Percentiles rank a stretch among this genome's conserved stretches.
These are phyloP conservation scores for Unio delphinus DNA, from an alignment of 2,888 invertebrate genomes.

Conservation along the genomic window DNA sequence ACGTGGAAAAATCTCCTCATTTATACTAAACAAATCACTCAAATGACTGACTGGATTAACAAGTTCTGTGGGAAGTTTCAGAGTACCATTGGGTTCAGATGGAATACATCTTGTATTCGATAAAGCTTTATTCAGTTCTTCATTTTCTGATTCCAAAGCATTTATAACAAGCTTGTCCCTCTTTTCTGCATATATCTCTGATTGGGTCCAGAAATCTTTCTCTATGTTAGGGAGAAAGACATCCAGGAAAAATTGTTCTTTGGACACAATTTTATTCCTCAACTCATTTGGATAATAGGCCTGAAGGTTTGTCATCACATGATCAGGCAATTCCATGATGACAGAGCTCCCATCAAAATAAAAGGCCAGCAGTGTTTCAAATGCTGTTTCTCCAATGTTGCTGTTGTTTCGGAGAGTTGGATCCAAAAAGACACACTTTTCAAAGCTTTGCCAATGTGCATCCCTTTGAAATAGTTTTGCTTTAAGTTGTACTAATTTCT, in stretches of 20 bases:
- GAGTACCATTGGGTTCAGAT: slow-evolving; percentile 6
- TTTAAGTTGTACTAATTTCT: slow-evolving; percentile 6
- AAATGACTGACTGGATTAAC: too few relatives aligned
- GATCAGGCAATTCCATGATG: slow-evolving; percentile 15
- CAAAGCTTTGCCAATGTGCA: slow-evolving; percentile 6
- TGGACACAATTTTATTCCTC: slow-evolving; percentile 5
- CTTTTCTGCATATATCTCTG: slow-evolving; percentile 1
- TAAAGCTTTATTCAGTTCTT: not conserved
- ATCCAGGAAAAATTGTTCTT: slow-evolving; percentile 7
- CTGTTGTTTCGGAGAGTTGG: slow-evolving; percentile 6
- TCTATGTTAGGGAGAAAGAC: slow-evolving; percentile 14
- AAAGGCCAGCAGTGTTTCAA: slow-evolving; percentile 7
- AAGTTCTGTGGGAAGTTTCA: not conserved
- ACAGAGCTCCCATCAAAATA: not conserved
- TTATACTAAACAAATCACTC: too few relatives aligned
- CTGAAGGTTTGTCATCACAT: not conserved
- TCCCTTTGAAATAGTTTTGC: slow-evolving; percentile 18
- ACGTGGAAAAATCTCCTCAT: not conserved
- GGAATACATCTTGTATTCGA: slow-evolving; percentile 14
- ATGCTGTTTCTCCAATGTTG: slow-evolving; percentile 18
- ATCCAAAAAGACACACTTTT: slow-evolving; percentile 20
- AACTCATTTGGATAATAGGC: not conserved
- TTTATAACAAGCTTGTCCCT: not conserved
- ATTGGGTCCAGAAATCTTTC: slow-evolving; percentile 4
- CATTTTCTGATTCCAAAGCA: slow-evolving; percentile 3